Conservation (phyloP, 2,113 vertebrate genomes). For the Onychostoma macrolepis region DNA sequence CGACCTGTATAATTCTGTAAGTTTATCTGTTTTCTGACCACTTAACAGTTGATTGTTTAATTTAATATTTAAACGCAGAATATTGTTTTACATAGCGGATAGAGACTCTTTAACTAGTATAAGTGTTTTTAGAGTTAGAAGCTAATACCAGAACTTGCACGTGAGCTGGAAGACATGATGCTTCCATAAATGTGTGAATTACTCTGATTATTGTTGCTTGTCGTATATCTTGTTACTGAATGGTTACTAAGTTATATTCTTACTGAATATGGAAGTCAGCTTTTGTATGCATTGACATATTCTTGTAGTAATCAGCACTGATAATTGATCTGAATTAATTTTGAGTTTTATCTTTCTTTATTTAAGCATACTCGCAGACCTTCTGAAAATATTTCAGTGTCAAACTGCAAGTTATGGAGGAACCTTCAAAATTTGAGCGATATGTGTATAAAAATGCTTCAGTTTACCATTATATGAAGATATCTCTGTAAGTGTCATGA, state of each 20-base stretch:
- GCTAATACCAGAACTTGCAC: neutral
- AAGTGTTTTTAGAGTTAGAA: neutral
- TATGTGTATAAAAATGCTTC: conserved; percentile 79
- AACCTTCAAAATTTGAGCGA: conserved; percentile 72
- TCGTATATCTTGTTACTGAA: neutral
- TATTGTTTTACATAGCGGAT: too few relatives aligned
- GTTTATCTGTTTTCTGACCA: neutral
- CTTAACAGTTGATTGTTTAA: neutral
- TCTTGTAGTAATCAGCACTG: neutral
- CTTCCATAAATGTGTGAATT: neutral
- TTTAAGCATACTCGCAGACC: neutral
- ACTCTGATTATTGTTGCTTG: neutral
- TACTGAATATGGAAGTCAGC: neutral
- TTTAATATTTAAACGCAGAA: neutral
- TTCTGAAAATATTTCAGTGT: neutral
- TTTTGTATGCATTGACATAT: neutral
- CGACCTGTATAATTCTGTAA: neutral
- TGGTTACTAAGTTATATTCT: neutral
- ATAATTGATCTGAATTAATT: neutral
- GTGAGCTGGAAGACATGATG: neutral
- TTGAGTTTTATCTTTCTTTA: neutral
- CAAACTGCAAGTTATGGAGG: conserved; percentile 37
- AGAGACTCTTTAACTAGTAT: neutral
- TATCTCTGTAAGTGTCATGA: conserved; percentile 81
- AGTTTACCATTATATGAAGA: conserved; percentile 84